Percentiles rank a stretch among this genome's conserved stretches.
Evolutionary conservation across 1,140 invertebrate species (phyloP).

Genomic region (Hycleus cichorii): DNA sequence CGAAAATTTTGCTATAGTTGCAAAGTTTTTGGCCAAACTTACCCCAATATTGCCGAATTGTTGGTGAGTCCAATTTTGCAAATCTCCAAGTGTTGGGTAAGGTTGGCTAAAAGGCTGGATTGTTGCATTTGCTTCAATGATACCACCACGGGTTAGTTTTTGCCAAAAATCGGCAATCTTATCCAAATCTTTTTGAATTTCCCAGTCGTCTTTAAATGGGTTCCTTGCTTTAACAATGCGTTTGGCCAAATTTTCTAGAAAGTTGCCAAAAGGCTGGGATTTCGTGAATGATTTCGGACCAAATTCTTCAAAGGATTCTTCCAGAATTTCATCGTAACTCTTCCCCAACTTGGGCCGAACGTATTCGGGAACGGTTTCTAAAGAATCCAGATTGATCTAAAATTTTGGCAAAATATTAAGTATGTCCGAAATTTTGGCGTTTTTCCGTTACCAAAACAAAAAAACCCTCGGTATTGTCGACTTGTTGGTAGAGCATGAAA

Average conservation of each 20-base stretch:
- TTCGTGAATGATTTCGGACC: neutral
- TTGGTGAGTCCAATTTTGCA: conserved; percentile 32
- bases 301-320: conserved; percentile 16
- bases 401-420: no score
- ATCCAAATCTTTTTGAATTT: neutral
- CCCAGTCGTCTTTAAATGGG: neutral
- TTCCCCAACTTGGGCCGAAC: conserved; percentile 3
- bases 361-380: conserved; percentile 8
- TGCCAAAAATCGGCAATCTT: conserved; percentile 14
- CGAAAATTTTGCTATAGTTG: neutral
- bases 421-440: no score
- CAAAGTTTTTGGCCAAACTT: neutral
- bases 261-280: conserved; percentile 18
- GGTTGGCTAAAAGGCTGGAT: neutral
- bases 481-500: conserved; percentile 8
- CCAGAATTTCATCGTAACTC: conserved; percentile 20
- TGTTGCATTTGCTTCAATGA: conserved; percentile 2
- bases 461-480: conserved; percentile 15
- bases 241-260: conserved; percentile 19
- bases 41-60: conserved; percentile 21
- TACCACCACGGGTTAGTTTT: conserved; percentile 5
- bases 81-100: conserved; percentile 17
- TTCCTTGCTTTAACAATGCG: no score
- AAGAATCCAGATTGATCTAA: conserved; percentile 14
- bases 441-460: conserved; percentile 3